These are phyloP conservation scores for Tachina fera DNA, from an alignment of 2,888 invertebrate genomes.

Conservation along the genomic window DNA sequence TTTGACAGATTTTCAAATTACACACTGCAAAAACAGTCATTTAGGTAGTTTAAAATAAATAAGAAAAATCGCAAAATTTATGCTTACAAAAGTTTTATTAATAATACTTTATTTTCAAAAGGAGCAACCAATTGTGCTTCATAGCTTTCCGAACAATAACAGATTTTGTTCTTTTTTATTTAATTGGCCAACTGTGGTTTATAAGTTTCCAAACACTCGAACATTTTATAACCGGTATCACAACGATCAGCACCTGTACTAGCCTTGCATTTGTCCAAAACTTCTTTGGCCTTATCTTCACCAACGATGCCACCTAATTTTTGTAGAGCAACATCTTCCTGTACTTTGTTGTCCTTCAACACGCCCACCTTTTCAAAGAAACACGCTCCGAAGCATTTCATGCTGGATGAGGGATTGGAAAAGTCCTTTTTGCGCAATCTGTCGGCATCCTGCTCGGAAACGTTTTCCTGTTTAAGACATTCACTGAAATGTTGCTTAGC, in stretches of 20 bases:
- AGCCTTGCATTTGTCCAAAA: conserved; percentile 51
- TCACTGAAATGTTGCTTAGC: conserved; percentile 73
- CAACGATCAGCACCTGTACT: conserved; percentile 67
- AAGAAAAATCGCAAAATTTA: too few species aligned
- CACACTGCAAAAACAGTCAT: too few species aligned
- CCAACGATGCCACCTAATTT: conserved; percentile 76
- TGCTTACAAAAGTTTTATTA: too few species aligned
- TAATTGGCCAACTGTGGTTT: too few species aligned
- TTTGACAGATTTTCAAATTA: too few species aligned
- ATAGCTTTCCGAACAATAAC: not conserved
- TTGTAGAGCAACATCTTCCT: conserved; percentile 72
- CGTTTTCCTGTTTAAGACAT: conserved; percentile 74
- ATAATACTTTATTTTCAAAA: too few species aligned
- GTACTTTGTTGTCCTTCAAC: conserved; percentile 76
- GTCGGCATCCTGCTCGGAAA: conserved; percentile 74
- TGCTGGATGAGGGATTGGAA: conserved; percentile 73
- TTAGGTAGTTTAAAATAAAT: too few species aligned
- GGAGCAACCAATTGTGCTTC: too few species aligned
- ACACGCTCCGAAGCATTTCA: conserved; percentile 80
- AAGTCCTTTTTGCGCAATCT: conserved; percentile 75
- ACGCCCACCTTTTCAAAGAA: conserved; percentile 79
- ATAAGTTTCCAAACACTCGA: too few species aligned
- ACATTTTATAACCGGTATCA: too few species aligned
- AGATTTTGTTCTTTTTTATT: too few species aligned
- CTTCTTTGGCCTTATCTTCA: conserved; percentile 74